A percentile compares a stretch with the other conserved stretches of the same genome.
Evolutionary conservation across 1,140 invertebrate genomes (phyloP).

Genomic region (Anastatus disparis): DNA sequence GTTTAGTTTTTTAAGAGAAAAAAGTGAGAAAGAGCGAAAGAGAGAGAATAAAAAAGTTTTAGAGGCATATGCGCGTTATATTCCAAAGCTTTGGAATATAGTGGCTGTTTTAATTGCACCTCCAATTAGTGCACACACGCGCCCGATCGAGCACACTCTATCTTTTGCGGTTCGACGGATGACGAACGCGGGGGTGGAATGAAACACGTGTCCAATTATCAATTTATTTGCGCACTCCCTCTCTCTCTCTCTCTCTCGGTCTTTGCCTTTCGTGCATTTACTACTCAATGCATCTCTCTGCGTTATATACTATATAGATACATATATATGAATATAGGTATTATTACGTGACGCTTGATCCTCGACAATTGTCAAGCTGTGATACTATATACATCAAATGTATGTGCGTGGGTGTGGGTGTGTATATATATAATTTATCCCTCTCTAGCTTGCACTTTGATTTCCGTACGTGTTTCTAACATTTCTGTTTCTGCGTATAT

Average conservation of each 20-base stretch:
- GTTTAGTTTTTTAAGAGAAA: no score
- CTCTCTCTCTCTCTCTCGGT: not conserved
- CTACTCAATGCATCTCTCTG: not conserved
- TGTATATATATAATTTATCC: no score
- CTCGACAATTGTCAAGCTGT: not conserved
- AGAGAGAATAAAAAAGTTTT: no score
- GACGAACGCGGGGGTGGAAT: slow-evolving; percentile 5
- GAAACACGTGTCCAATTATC: slow-evolving; percentile 65
- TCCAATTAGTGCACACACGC: slow-evolving; percentile 63
- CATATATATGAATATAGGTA: not conserved
- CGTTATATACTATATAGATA: not conserved
- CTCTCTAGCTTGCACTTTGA: no score
- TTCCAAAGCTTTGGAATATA: slow-evolving; percentile 29
- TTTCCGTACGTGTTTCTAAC: no score
- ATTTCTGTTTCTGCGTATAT: not conserved
- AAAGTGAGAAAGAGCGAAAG: no score
- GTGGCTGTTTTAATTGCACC: slow-evolving; percentile 61
- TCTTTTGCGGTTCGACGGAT: slow-evolving; percentile 38
- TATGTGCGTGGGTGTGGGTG: no score
- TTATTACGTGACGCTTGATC: not conserved
- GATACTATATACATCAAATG: no score
- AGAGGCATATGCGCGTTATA: no score
- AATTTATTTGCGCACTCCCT: slow-evolving; percentile 40
- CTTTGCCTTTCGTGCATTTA: not conserved
- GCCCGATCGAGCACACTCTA: slow-evolving; percentile 57